Base-by-base conservation (phyloP, 2,888 invertebrate species). In the Sphaerophoria taeniata region DNA sequence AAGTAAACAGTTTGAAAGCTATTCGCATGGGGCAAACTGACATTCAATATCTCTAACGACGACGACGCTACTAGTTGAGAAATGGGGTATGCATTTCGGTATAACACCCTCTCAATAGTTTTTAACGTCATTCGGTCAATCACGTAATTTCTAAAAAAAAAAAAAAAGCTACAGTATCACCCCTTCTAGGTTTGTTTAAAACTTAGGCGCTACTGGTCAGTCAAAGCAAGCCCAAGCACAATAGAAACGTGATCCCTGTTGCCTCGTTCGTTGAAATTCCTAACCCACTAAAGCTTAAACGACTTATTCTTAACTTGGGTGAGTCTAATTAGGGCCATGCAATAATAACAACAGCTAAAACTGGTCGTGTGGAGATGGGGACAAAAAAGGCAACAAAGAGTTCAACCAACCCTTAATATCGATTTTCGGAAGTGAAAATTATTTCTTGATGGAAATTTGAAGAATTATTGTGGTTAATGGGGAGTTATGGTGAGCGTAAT, bases 241-340 rank as follows among this genome's bases (percentile, higher is more conserved):
- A 33, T 6, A 69, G 83, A 83, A 83, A 83, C 47, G n/a, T 58
- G 79, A 79, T 74, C 70, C 60, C 43, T 58, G 36, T 74, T 83
- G 83, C 73, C 53, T 16, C 56, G 34, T 24, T 24, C 24, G 24
- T 24, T 24, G 24, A 24, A 24, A 24, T 24, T 24, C 36, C 6
- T 79, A 79, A 74, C 83, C 83, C 58, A 79, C 56, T 79, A 60
- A 83, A 24, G 47, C 45, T 39, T 47, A 14, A 43, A 65, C 24
- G 70, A 51, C 31, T 45, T 79, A 53, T 24, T 24, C 24, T 24
- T 24, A 24, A 55, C 33, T 16, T 69, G 63, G 24, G 16, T 47
- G 33, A 34, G 34, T 34, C 34, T 16, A 72, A 65, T 69, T 70
- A 56, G 49, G 75, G 51, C n/a, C 75, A 24, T 2, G 49, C 34